Conservation (phyloP, 2,888 invertebrate species). For the Drymonia ruficornis region DNA sequence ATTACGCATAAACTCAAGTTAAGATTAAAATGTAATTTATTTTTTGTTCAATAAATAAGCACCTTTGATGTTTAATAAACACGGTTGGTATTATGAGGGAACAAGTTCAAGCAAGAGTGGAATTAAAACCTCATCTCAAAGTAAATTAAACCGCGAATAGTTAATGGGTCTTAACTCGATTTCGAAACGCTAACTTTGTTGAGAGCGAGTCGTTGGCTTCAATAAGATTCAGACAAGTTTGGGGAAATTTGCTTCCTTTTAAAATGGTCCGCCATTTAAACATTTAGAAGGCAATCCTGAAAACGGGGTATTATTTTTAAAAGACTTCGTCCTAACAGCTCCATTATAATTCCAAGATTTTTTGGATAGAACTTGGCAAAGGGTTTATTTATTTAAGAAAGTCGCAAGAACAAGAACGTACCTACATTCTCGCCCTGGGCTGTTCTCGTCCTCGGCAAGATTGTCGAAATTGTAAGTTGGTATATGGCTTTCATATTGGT, state of each 20-base stretch:
- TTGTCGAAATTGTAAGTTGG: no score
- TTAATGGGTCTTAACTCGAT: slow-evolving; percentile 79
- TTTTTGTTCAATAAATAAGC: slow-evolving; percentile 1
- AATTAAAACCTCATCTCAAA: slow-evolving; percentile 74
- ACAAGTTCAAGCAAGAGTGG: slow-evolving; percentile 58
- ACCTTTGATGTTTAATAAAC: slow-evolving; percentile 55
- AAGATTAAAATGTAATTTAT: not conserved
- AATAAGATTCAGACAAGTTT: slow-evolving; percentile 73
- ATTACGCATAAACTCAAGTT: no score
- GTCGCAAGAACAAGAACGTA: no score
- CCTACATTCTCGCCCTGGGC: no score
- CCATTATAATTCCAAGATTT: not conserved
- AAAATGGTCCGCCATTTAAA: slow-evolving; percentile 58
- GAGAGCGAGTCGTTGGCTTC: slow-evolving; percentile 69
- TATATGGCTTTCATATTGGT: no score
- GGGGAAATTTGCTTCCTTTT: slow-evolving; percentile 66
- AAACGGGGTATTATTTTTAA: slow-evolving; percentile 41
- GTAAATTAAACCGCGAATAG: slow-evolving; percentile 78
- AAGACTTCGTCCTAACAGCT: not conserved
- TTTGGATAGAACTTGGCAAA: not conserved
- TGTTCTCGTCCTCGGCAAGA: no score
- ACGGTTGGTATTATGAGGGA: slow-evolving; percentile 42
- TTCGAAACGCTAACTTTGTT: slow-evolving; percentile 73
- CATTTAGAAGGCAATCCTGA: slow-evolving; percentile 48
- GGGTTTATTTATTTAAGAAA: no score